phyloP scores from a whole-genome alignment of 2,113 vertebrate genomes.

The Atherinomorus stipes region DNA sequence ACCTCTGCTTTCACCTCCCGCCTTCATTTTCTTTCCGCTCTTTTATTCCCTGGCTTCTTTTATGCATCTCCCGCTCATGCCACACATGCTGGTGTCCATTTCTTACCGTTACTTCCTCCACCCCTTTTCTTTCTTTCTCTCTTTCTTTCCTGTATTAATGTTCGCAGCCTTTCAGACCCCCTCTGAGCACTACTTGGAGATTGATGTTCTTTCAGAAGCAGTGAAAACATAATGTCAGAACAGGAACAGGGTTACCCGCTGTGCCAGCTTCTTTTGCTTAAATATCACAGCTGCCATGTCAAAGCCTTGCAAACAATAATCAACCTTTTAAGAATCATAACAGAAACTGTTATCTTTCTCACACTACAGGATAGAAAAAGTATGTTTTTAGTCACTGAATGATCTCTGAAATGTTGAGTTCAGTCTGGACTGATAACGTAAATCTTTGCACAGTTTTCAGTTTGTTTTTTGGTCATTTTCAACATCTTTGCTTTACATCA shows the following conservation, averaged over 20 bases:
- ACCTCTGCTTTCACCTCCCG: conserved; percentile 67
- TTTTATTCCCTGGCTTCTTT: conserved; percentile 53
- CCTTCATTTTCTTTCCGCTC: conserved; percentile 44
- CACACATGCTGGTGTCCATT: conserved; percentile 48
- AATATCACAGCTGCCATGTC: conserved; percentile 12
- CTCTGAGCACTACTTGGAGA: not conserved
- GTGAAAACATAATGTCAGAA: not conserved
- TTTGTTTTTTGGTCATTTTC: not conserved
- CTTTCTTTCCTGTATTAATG: conserved; percentile 12
- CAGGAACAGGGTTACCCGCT: not conserved
- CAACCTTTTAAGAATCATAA: not conserved
- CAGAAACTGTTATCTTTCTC: not conserved
- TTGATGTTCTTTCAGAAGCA: not conserved
- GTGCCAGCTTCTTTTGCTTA: not conserved
- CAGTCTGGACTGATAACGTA: not conserved
- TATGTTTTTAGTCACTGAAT: not conserved
- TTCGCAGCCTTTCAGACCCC: not conserved
- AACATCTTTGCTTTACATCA: not conserved
- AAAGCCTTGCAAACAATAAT: not conserved
- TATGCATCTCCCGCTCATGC: conserved; percentile 60
- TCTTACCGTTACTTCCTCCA: conserved; percentile 32
- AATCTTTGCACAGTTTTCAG: too few species aligned
- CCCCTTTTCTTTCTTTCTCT: not conserved
- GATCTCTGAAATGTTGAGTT: not conserved
- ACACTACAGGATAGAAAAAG: too few species aligned